Percentiles rank a stretch among this genome's conserved stretches.
phyloP scores from a whole-genome alignment of 2,797 vertebrate species.

The Amphiprion clarkii region DNA sequence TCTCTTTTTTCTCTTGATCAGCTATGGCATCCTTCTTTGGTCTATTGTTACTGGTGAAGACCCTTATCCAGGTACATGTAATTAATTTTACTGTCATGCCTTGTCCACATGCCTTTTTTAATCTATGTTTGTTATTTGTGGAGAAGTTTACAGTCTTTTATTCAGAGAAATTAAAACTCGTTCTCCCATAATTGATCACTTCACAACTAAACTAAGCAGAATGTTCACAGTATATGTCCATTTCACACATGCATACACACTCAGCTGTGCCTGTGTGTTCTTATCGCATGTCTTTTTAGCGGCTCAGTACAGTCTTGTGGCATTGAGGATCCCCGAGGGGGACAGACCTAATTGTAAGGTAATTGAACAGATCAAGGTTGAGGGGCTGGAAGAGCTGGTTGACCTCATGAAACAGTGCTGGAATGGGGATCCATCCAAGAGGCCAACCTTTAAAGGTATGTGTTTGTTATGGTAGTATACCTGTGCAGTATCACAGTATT shows the following conservation, averaged over 20 bases:
- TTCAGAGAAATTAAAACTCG: neutral
- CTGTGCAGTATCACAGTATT: neutral
- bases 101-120: neutral
- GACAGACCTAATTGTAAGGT: conserved; percentile 51
- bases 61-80: conserved; percentile 63
- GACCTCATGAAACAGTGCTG: conserved; percentile 79
- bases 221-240: neutral
- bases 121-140: neutral
- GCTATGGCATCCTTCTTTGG: conserved; percentile 78
- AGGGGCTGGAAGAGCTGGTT: conserved; percentile 61
- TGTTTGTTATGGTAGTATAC: neutral
- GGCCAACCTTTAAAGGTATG: conserved; percentile 70
- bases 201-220: neutral
- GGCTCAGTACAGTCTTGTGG: accelerated
- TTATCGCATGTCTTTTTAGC: conserved; percentile 33
- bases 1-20: conserved; percentile 26
- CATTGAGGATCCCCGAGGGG: conserved; percentile 18
- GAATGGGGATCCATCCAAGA: conserved; percentile 27
- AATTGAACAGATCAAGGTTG: conserved; percentile 22
- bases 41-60: conserved; percentile 61
- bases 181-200: neutral
- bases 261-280: neutral
- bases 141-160: neutral
- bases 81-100: neutral
- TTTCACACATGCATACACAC: neutral